Evolutionary conservation across 2,113 vertebrate species (phyloP), one percentile per base, ranked within the genome.

Genomic region (Hyla sarda): DNA sequence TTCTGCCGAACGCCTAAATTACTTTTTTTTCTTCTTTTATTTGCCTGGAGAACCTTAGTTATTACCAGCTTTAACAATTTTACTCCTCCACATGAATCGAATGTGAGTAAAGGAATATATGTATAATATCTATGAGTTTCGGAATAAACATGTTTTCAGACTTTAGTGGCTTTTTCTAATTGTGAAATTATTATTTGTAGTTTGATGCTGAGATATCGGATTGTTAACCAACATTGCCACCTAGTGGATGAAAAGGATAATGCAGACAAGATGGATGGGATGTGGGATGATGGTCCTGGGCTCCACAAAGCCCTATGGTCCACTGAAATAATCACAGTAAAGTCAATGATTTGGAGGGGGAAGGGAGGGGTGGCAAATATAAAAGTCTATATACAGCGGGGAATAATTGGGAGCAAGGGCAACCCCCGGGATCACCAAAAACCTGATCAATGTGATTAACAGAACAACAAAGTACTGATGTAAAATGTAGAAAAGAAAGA

Each of bases 191-290:
- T 41, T 69, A 69, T 30, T 30, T 45, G 16, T 54, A 28, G 50
- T 52, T 17, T 9, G 12, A 41, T 12, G 17, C 34, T 11, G 62
- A 47, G 50, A 6, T 25, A 32, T 23, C 16, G 19, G 56, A 25
- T 79, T 67, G 69, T 79, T 37, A 71, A 85, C 56, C 84, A 85
- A 85, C 84, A 85, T 45, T 85, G 84, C 77, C 84, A 67, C 25
- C 84, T 85, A 56, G 84, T 85, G 84, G 84, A 21, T 5, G 28
- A 19, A 56, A 30, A 4, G 14, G 13, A 41, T 78, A 85, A 17
- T 41, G n/a, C 83, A 85, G 48, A 17, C 16, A 3, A n/a, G 30
- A 37, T 60, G 1, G 19, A 67, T 67, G 56, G 54, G 56, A 13
- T 30, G 13, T 28, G 60, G 25, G 12, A n/a, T 41, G 9, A 47